Base-by-base conservation (phyloP, 2,888 invertebrate species). In the Rhodophaea formosa region DNA sequence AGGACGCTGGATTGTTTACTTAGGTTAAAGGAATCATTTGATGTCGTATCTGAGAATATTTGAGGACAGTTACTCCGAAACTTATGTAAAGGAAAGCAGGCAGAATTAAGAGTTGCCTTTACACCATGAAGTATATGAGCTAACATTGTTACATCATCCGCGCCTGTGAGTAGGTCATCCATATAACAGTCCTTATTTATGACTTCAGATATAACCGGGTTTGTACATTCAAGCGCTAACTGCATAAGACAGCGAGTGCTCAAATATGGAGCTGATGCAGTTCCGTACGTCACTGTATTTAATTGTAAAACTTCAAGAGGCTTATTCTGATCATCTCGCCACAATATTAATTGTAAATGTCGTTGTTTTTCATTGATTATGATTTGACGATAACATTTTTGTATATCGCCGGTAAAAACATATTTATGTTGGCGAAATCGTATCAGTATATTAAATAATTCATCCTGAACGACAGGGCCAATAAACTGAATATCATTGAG, bases 111-210 rank as follows among this genome's bases (percentile, higher is more conserved):
- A 0, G 39, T 35, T n/a, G 51, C 10, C 3, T 42, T 55, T 3
- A 65, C 60, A 32, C 23, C 45, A 12, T 49, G 29, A 12, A 56
- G 29, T 42, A 61, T 62, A 14, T 58, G 47, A 8, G 10, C 17
- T 55, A 66, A 46, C 0, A 56, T 60, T 7, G 17, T 6, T 32
- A 58, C 30, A 14, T 39, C 43, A 3, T 58, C 8, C 1, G 62
- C 14, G 0, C 68, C 70, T 5, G 64, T 65, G 1, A 47, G n/a
- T 0, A 70, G 35, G 57, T 70, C 70, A 17, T 70, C 69, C 1
- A 62, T 14, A 54, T 69, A 69, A 53, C 66, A n/a, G n/a, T n/a
- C n/a, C n/a, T n/a, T n/a, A n/a, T n/a, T n/a, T n/a, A n/a, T n/a
- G n/a, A n/a, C n/a, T 0, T 57, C 7, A n/a, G 63, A 47, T 1